These are phyloP conservation scores for Plotosus lineatus DNA, from an alignment of 2,113 vertebrate species.

Conservation along the genomic window DNA sequence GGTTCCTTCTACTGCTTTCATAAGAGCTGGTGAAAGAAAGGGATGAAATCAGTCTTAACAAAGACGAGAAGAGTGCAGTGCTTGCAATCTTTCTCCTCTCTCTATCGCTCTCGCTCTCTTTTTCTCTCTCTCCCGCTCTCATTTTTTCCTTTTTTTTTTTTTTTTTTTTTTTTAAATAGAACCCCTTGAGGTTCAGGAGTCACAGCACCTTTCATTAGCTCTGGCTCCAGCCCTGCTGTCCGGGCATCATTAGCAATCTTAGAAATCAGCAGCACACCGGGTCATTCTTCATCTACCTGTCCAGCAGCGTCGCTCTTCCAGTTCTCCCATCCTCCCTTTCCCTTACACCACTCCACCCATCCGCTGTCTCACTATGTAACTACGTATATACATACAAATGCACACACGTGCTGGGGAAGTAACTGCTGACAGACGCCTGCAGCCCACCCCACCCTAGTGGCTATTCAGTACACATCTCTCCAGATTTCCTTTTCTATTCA, in stretches of 20 bases:
- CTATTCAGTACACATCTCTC: neutral
- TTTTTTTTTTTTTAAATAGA: conserved; percentile 61
- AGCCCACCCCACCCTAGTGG: too few relatives aligned
- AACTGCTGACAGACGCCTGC: conserved; percentile 5
- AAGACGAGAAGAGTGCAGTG: conserved; percentile 54
- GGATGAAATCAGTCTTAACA: conserved; percentile 51
- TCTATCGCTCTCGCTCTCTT: conserved; percentile 43
- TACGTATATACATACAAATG: conserved; percentile 57
- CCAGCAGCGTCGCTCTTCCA: conserved; percentile 54
- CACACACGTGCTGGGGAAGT: neutral
- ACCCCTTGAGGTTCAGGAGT: conserved; percentile 67
- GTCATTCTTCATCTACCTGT: conserved; percentile 71
- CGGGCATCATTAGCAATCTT: conserved; percentile 71
- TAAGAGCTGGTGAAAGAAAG: conserved; percentile 46
- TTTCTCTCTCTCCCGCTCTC: conserved; percentile 20
- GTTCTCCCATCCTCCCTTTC: conserved; percentile 33
- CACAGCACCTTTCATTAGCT: conserved; percentile 71
- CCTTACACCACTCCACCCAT: conserved; percentile 18
- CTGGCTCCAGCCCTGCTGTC: conserved; percentile 61
- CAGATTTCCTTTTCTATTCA: neutral
- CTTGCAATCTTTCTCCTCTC: conserved; percentile 51
- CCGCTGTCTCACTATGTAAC: conserved; percentile 41
- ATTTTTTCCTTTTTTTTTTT: conserved; percentile 45
- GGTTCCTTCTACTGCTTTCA: conserved; percentile 35
- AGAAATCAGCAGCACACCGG: conserved; percentile 64